These are phyloP conservation scores for Perca schrenkii DNA, from an alignment of 2,113 vertebrate species.

Conservation along the genomic window DNA sequence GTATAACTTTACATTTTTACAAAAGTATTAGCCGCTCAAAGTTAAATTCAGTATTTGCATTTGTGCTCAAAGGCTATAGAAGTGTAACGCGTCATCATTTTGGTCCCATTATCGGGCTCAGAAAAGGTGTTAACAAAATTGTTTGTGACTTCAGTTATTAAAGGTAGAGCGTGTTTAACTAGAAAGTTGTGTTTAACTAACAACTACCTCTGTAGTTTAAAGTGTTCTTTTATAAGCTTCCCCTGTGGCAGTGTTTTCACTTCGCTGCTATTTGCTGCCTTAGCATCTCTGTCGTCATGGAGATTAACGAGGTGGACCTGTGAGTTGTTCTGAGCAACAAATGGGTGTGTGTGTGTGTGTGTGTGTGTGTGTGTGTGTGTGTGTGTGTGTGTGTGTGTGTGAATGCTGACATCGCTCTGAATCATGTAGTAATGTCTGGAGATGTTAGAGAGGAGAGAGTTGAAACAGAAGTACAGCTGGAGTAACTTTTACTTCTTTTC, in stretches of 20 bases:
- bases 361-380: constrained; percentile 1
- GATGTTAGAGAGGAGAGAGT: constrained; percentile 24
- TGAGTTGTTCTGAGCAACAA: constrained; percentile 69
- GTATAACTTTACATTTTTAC: neutral
- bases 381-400: constrained; percentile 12
- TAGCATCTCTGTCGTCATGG: constrained; percentile 78
- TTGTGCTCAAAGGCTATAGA: no score
- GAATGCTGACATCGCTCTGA: constrained; percentile 42
- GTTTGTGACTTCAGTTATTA: neutral
- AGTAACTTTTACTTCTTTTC: constrained; percentile 60
- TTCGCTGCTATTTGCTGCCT: constrained; percentile 75
- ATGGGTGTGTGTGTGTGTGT: neutral
- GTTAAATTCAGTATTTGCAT: neutral
- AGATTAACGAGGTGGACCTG: constrained; percentile 81
- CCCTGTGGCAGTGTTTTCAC: constrained; percentile 54
- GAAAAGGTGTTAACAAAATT: constrained; percentile 4
- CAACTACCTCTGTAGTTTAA: constrained; percentile 41
- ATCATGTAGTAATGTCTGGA: constrained; percentile 48
- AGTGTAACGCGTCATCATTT: neutral
- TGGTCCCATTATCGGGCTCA: neutral
- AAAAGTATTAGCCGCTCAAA: neutral
- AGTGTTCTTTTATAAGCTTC: constrained; percentile 60
- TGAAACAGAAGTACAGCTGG: constrained; percentile 60
- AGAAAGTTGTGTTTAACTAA: constrained; percentile 35
- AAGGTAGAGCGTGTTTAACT: constrained; percentile 17